These are phyloP conservation scores for Caenorhabditis drosophilae DNA, from an alignment of 2,888 invertebrate species.

Conservation along the genomic window DNA sequence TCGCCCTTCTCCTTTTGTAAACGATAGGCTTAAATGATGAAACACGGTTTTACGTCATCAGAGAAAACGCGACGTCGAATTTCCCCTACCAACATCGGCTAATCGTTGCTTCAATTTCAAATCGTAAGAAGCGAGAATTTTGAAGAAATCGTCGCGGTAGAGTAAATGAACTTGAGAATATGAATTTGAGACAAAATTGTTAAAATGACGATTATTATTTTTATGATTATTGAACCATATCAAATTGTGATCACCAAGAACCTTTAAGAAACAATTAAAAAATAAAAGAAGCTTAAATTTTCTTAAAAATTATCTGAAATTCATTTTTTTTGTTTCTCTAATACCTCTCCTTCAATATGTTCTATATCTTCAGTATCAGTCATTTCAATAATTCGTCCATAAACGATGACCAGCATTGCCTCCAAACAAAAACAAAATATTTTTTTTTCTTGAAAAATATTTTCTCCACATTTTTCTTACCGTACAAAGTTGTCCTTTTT, in stretches of 20 bases:
- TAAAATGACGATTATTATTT: conserved; percentile 21
- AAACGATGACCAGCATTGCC: conserved; percentile 32
- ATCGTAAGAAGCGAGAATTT: conserved; percentile 22
- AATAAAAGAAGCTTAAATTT: not conserved
- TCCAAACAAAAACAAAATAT: no score
- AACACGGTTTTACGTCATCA: not conserved
- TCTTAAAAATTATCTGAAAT: not conserved
- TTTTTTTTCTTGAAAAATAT: conserved; percentile 17
- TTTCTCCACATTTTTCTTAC: conserved; percentile 10
- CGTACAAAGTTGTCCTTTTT: conserved; percentile 37
- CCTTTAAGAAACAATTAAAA: conserved; percentile 4
- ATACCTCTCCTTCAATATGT: conserved; percentile 25
- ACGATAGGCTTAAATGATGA: conserved; percentile 12
- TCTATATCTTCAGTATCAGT: conserved; percentile 26
- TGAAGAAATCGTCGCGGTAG: conserved; percentile 28
- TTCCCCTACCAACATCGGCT: conserved; percentile 26
- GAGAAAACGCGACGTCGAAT: no score
- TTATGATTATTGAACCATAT: conserved; percentile 38
- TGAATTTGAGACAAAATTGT: conserved; percentile 23
- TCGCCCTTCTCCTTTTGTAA: conserved; percentile 19
- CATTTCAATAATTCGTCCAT: conserved; percentile 25
- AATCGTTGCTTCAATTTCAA: conserved; percentile 16
- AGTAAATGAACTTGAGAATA: conserved; percentile 36
- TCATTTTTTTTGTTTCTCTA: no score
- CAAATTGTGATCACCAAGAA: conserved; percentile 31